These are phyloP conservation scores for Stigmatopora nigra DNA, from an alignment of 2,113 vertebrate species.

Conservation along the genomic window DNA sequence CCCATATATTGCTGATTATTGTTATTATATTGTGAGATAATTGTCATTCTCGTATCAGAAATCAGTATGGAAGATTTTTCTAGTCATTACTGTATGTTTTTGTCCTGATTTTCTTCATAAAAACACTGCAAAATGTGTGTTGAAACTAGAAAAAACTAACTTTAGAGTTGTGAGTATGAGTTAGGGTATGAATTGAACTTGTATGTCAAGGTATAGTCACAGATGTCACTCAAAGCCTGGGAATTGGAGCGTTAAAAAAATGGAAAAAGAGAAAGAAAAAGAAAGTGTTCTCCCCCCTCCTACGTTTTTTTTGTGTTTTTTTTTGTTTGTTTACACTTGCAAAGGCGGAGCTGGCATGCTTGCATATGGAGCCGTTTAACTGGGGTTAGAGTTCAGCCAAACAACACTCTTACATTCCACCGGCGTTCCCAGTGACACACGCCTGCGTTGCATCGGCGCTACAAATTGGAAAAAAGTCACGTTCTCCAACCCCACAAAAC, in stretches of 20 bases:
- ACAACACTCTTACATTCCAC: conserved; percentile 18
- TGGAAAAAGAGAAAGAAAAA: not conserved
- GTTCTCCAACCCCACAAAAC: not conserved
- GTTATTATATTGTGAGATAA: too few relatives aligned
- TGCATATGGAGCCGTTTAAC: conserved; percentile 25
- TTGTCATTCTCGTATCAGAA: too few relatives aligned
- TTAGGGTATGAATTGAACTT: too few relatives aligned
- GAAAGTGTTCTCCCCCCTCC: not conserved
- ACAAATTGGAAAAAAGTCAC: conserved; percentile 2
- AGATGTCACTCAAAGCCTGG: not conserved
- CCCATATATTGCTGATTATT: too few relatives aligned
- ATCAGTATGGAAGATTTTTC: too few relatives aligned
- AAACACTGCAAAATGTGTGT: too few relatives aligned
- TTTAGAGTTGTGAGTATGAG: too few relatives aligned
- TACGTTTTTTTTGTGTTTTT: conserved; percentile 8
- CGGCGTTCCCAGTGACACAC: not conserved
- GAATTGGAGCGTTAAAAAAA: not conserved
- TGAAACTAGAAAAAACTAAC: too few relatives aligned
- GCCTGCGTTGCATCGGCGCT: not conserved
- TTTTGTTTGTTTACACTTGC: conserved; percentile 26
- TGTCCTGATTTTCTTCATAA: too few relatives aligned
- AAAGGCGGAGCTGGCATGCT: conserved; percentile 24
- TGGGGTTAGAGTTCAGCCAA: conserved; percentile 10
- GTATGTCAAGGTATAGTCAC: not conserved
- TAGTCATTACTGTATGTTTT: too few relatives aligned